Conservation (phyloP, 2,888 invertebrate genomes). For the Unio delphinus region DNA sequence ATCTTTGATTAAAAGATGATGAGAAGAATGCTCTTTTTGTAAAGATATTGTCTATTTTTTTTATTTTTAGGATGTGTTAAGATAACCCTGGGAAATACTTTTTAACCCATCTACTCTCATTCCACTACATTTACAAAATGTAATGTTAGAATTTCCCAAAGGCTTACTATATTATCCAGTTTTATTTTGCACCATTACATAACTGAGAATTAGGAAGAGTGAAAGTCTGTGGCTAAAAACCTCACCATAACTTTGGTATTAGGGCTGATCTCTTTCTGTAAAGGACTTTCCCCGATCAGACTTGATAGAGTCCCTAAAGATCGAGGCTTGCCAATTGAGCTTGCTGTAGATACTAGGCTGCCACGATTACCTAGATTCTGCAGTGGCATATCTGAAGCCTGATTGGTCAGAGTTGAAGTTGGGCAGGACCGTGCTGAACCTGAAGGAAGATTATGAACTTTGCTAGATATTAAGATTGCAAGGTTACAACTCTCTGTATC, state of each 20-base stretch:
- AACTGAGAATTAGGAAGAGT: no score
- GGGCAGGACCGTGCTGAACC: slow-evolving; percentile 17
- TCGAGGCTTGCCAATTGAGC: slow-evolving; percentile 84
- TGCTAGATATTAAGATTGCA: neutral
- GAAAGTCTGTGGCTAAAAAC: slow-evolving; percentile 14
- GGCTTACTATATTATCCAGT: no score
- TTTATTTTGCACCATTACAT: no score
- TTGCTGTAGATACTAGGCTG: slow-evolving; percentile 82
- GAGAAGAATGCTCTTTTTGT: no score
- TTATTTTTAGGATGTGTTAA: no score
- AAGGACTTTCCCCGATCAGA: slow-evolving; percentile 74
- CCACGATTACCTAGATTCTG: slow-evolving; percentile 80
- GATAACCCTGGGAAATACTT: no score
- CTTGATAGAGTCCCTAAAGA: slow-evolving; percentile 86
- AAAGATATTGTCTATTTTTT: no score
- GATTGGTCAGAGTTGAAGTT: slow-evolving; percentile 52
- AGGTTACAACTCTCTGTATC: no score
- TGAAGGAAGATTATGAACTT: neutral
- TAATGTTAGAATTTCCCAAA: no score
- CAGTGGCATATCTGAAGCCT: slow-evolving; percentile 72
- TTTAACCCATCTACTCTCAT: no score
- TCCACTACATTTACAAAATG: no score
- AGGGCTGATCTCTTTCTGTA: slow-evolving; percentile 69
- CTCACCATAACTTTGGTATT: slow-evolving; percentile 76
- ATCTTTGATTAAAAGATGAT: no score